A percentile compares a stretch with the other conserved stretches of the same genome.
Evolutionary conservation across 2,113 vertebrate genomes (phyloP).

Genomic region (Columba janthina): DNA sequence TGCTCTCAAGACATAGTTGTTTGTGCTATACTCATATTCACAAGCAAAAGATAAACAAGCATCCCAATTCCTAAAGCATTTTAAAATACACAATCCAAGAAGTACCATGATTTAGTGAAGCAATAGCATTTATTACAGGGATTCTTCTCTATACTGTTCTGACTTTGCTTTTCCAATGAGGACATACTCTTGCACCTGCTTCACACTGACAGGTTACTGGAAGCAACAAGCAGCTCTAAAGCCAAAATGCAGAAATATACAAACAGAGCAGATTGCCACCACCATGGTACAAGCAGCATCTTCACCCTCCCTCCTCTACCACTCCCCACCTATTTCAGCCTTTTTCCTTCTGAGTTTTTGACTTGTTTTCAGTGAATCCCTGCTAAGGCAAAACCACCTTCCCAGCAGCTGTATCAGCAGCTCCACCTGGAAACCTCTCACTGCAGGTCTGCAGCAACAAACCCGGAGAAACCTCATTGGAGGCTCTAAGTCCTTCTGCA

Average conservation of each 20-base stretch:
- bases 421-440: not conserved
- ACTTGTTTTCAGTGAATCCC: not conserved
- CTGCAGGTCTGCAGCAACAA: not conserved
- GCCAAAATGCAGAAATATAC: accelerated
- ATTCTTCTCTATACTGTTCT: not conserved
- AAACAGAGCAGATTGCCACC: accelerated
- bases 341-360: accelerated
- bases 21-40: accelerated
- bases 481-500: not conserved
- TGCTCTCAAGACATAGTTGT: not conserved
- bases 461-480: not conserved
- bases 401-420: not conserved
- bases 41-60: not conserved
- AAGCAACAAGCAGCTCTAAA: not conserved
- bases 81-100: not conserved
- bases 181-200: not conserved
- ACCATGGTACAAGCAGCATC: accelerated
- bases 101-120: not conserved
- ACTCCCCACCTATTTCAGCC: not conserved
- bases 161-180: not conserved
- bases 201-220: not conserved
- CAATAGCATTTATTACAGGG: not conserved
- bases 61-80: not conserved
- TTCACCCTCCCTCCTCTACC: not conserved
- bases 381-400: not conserved